Conservation (phyloP, 2,113 vertebrate species). For the Tyto alba region DNA sequence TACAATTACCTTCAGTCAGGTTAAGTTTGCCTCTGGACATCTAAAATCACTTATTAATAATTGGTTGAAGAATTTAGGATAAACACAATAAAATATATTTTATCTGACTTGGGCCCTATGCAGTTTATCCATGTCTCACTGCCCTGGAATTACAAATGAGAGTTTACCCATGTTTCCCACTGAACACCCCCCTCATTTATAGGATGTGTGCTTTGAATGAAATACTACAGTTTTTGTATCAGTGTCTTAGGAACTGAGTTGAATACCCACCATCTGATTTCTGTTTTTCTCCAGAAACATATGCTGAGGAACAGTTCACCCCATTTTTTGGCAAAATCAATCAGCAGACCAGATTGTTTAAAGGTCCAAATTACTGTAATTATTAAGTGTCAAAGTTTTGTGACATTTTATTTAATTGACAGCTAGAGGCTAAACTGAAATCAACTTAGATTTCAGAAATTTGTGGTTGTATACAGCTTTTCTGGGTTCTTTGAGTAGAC, state of each 20-base stretch:
- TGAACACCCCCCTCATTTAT: neutral
- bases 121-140: neutral
- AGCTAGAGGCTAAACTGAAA: neutral
- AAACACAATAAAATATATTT: neutral
- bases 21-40: neutral
- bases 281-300: neutral
- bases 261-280: neutral
- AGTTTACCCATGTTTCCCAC: neutral
- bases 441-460: neutral
- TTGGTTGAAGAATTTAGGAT: neutral
- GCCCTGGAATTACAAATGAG: neutral
- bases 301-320: neutral
- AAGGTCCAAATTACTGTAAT: neutral
- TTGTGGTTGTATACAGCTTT: neutral
- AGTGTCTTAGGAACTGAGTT: neutral
- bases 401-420: neutral
- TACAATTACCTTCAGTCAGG: neutral
- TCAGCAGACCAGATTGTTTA: neutral
- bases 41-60: neutral
- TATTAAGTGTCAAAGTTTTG: neutral
- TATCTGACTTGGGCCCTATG: neutral
- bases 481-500: neutral
- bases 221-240: neutral
- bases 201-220: neutral
- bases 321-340: neutral